Evolutionary conservation across 1,140 invertebrate genomes (phyloP).

Genomic region (Papilio dardanus): DNA sequence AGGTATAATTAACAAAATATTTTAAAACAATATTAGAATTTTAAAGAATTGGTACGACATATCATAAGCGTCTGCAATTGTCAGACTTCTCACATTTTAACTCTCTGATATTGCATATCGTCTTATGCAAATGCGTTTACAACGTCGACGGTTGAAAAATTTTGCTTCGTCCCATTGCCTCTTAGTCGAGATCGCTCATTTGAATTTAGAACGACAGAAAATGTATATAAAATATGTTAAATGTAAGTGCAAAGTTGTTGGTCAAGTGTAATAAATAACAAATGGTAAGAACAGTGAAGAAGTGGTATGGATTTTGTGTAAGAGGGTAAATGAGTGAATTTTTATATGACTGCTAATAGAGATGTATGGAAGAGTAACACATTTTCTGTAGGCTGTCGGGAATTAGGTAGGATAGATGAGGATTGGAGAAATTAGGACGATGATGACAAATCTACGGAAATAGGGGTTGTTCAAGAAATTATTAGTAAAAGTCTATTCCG

Average conservation of each 20-base stretch:
- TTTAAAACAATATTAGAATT: not conserved
- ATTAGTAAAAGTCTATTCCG: too few relatives aligned
- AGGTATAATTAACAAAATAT: not conserved
- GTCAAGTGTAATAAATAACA: not conserved
- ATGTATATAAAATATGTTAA: slow-evolving; percentile 3
- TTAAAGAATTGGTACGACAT: not conserved
- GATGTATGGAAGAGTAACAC: too few relatives aligned
- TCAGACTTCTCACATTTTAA: not conserved
- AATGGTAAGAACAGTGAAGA: not conserved
- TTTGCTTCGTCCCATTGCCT: slow-evolving; percentile 11
- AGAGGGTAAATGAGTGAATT: too few relatives aligned
- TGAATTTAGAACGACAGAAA: slow-evolving; percentile 1
- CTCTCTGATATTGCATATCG: not conserved
- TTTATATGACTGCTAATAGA: too few relatives aligned
- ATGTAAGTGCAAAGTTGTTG: not conserved
- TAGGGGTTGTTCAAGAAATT: too few relatives aligned
- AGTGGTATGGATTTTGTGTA: too few relatives aligned
- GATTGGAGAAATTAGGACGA: too few relatives aligned
- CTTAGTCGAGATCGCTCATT: not conserved
- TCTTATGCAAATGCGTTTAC: slow-evolving; percentile 12
- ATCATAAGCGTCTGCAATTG: not conserved
- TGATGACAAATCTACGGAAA: too few relatives aligned
- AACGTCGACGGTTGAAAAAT: slow-evolving; percentile 15
- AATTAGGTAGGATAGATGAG: too few relatives aligned
- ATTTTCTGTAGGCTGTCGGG: too few relatives aligned